Evolutionary conservation across 2,797 vertebrate genomes (phyloP), one percentile per base, ranked within the genome.

Genomic region (Gambelia wislizenii): DNA sequence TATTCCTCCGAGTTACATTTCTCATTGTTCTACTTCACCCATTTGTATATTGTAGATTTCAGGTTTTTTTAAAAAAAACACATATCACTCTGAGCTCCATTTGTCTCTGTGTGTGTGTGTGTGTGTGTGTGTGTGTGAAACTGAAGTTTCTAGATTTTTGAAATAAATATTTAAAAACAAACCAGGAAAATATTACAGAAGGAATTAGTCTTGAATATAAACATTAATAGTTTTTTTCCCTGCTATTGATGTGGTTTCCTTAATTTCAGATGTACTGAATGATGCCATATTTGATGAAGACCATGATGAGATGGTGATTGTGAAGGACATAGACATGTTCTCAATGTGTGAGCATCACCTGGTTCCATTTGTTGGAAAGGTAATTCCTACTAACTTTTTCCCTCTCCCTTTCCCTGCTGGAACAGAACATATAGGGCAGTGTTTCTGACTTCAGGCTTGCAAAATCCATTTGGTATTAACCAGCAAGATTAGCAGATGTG

Each of bases 311-410:
- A 99, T 99, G 99, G 99, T 99, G 97, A 99, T 99, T 64, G 99
- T 99, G 94, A 99, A 99, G 96, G 99, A 99, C 96, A 99, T 99
- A 83, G 99, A 99, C 96, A 99, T 99, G 98, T 99, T 99, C 95
- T 99, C 99, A 93, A 98, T 99, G 99, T 99, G 99, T 88, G 99
- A 99, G 85, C 99, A 99, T 94, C 99, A 99, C 96, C 97, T 99
- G 89, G 99, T 99, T 91, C 99, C 99, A 36, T 99, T 99, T 96
- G 97, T 99, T 92, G 99, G 99, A 96, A 98, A 98, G 98, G 99
- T 99, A 98, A 98, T 89, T n/a, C 78, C 27, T 20, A 44, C 25
- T 90, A 84, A 78, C 80, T 91, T 77, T 0, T 49, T 18, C 4
- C 20, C 1, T 13, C 22, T 18, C 3, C 10, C 20, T 14, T 1